Base-by-base conservation (phyloP, 37 sponge, comb jelly and placozoan genomes). In the Tethya wilhelma region DNA sequence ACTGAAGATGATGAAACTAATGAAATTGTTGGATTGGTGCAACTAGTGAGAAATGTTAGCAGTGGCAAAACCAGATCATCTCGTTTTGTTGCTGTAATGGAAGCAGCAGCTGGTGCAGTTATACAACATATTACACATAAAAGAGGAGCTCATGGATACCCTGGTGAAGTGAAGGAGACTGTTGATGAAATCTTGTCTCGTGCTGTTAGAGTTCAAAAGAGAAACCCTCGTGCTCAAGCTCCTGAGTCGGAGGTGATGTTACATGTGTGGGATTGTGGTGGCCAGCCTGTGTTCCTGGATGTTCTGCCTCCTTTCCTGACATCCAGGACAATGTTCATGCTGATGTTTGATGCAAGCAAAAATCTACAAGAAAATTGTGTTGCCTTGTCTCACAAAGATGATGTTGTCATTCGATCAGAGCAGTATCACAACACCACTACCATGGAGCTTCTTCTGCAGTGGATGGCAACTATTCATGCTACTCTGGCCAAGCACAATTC, bases 181-280 rank as follows among this genome's bases (percentile, higher is more conserved):
- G n/a, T n/a, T n/a, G n/a, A n/a, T n/a, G n/a, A n/a, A n/a, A n/a
- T n/a, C n/a, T n/a, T n/a, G n/a, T n/a, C n/a, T n/a, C n/a, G n/a
- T n/a, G n/a, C n/a, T n/a, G n/a, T n/a, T n/a, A n/a, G n/a, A n/a
- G n/a, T n/a, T n/a, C n/a, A n/a, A n/a, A n/a, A n/a, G n/a, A n/a
- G n/a, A n/a, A n/a, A n/a, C n/a, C n/a, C n/a, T n/a, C n/a, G n/a
- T n/a, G 32, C 17, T 44, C 44, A 14, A 1, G 42, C 45, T 22
- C 25, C 39, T 26, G 63, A 76, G 12, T 63, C 37, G 1, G 70
- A 80, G 28, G 67, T 79, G 9, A 31, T 66, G 28, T n/a, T 87
- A 26, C 56, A 75, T 65, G 32, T 81, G 25, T 88, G 88, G 88
- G 89, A 89, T 44, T 77, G 89, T 89, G 89, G 89, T 56, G 89